Conservation (phyloP, 1,140 invertebrate species). For the Chironomus striatipennis region DNA sequence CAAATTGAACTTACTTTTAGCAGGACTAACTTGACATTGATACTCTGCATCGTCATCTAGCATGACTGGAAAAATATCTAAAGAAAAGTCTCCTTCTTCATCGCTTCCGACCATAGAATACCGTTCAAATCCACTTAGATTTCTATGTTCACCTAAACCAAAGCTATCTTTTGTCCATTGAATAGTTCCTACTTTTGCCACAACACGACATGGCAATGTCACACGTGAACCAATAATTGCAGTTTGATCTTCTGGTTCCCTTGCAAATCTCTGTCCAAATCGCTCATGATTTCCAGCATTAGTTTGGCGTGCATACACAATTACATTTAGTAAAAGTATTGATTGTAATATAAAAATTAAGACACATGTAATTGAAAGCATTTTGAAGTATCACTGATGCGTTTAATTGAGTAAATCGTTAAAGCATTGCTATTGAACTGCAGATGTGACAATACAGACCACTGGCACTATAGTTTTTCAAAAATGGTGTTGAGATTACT, state of each 20-base stretch:
- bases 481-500: too few species aligned
- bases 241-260: slow-evolving; percentile 73
- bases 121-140: slow-evolving; percentile 65
- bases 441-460: neutral
- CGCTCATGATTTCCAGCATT: neutral
- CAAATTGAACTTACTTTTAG: slow-evolving; percentile 42
- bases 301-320: neutral
- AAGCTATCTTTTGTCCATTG: slow-evolving; percentile 83
- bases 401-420: neutral
- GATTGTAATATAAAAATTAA: neutral
- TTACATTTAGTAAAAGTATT: neutral
- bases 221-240: slow-evolving; percentile 60
- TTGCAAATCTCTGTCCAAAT: slow-evolving; percentile 60
- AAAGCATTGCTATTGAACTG: neutral
- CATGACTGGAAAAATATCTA: slow-evolving; percentile 63
- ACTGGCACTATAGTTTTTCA: too few species aligned
- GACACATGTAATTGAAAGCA: slow-evolving; percentile 16
- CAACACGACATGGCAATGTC: slow-evolving; percentile 61
- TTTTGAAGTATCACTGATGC: slow-evolving; percentile 2
- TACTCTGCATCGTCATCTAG: slow-evolving; percentile 68
- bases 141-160: slow-evolving; percentile 65
- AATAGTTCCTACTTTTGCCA: slow-evolving; percentile 63
- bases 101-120: slow-evolving; percentile 76
- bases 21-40: slow-evolving; percentile 65
- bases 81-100: slow-evolving; percentile 67